Percentiles rank a stretch among this genome's conserved stretches.
These are phyloP conservation scores for Zosterops lateralis DNA, from an alignment of 2,113 vertebrate species.

Conservation along the genomic window DNA sequence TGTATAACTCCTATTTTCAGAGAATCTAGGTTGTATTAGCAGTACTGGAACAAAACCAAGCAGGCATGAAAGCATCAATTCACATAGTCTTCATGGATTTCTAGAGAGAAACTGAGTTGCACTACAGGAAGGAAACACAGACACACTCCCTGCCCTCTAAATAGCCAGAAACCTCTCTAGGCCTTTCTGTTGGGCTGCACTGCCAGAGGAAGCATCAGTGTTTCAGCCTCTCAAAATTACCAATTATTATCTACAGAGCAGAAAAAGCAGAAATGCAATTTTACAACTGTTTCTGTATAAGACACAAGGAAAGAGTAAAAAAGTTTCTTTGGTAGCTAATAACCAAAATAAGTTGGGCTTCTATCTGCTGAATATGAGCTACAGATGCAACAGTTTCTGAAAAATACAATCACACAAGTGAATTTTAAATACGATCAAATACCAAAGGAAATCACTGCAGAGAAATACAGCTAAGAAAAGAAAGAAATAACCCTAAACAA, in stretches of 20 bases:
- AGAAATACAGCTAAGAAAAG: not conserved
- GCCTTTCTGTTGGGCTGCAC: not conserved
- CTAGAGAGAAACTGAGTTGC: not conserved
- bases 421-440: not conserved
- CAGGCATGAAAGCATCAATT: not conserved
- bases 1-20: not conserved
- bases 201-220: not conserved
- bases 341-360: not conserved
- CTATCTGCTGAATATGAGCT: not conserved
- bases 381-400: not conserved
- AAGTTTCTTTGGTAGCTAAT: not conserved
- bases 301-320: not conserved
- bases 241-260: not conserved
- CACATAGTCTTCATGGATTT: not conserved
- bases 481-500: not conserved
- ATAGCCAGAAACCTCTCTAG: not conserved
- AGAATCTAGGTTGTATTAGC: not conserved
- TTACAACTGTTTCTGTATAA: not conserved
- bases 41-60: not conserved
- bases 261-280: not conserved
- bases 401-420: not conserved
- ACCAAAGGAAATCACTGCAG: not conserved
- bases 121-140: not conserved
- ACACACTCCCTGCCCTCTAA: not conserved
- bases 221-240: not conserved